Conservation (phyloP, 2,888 invertebrate genomes). For the Lepidocyrtinus sp. region DNA sequence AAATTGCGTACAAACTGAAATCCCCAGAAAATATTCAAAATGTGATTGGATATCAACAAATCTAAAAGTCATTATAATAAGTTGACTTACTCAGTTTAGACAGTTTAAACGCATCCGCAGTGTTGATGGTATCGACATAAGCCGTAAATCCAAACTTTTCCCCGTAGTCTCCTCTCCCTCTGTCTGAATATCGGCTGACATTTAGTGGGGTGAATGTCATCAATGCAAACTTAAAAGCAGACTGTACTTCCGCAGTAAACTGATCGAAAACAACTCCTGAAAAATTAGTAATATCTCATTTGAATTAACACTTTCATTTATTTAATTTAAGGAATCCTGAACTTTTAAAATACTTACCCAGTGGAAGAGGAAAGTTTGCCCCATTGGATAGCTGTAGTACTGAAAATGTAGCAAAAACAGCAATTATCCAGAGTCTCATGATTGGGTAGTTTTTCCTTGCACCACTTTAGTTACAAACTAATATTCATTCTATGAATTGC, state of each 20-base stretch:
- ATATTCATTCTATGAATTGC: too few relatives aligned
- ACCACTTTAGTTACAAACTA: too few relatives aligned
- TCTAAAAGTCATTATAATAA: conserved; percentile 3
- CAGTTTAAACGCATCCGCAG: conserved; percentile 87
- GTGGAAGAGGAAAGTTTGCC: conserved; percentile 51
- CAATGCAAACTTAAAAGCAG: conserved; percentile 92
- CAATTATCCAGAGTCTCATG: too few relatives aligned
- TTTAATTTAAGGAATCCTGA: not conserved
- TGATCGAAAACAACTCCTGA: conserved; percentile 95
- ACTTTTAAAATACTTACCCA: conserved; percentile 35
- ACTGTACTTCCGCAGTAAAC: conserved; percentile 91
- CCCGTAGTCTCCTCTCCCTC: conserved; percentile 28
- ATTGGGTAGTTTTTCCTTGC: too few relatives aligned
- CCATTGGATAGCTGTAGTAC: conserved; percentile 6
- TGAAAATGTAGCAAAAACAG: too few relatives aligned
- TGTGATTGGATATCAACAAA: too few relatives aligned
- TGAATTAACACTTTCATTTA: not conserved
- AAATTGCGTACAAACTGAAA: conserved; percentile 90
- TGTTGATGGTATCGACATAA: conserved; percentile 79
- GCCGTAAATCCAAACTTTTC: conserved; percentile 87
- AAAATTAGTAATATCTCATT: conserved; percentile 70
- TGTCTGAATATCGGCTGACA: conserved; percentile 42
- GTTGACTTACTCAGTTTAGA: conserved; percentile 84
- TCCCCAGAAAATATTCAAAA: not conserved
- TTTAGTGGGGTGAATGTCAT: conserved; percentile 73